Evolutionary conservation across 2,888 invertebrate species (phyloP), one percentile per base, ranked within the genome.

Genomic region (Drosophila setosimentum): DNA sequence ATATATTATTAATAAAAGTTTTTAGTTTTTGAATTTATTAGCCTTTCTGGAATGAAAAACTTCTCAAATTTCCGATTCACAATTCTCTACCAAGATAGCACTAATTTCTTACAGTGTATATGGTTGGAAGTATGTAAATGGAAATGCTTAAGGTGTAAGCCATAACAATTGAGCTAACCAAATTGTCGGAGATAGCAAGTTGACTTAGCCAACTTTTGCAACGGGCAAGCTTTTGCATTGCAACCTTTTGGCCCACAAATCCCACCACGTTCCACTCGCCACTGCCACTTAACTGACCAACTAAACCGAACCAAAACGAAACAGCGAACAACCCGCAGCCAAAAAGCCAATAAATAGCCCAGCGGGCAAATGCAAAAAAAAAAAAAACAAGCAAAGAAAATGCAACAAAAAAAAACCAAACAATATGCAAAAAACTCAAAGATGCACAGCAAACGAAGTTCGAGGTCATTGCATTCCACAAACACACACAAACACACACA

Each of bases 381-480:
- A 24, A 13, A 72, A 80, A 55, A 29, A 35, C 11, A 24, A 13
- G 68, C 32, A 21, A 30, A 29, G 4, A 30, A 10, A 29, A n/a
- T 11, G 40, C 40, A 16, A 24, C 16, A 69, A 55, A n/a, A 53
- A 32, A 13, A 32, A 16, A n/a, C n/a, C n/a, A 35, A 35, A 78
- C 62, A 63, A 68, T 80, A 75, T 71, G 58, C 63, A 73, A 70
- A 75, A 72, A 65, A 73, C 79, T 78, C 70, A 73, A 79, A 81
- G 82, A 82, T 82, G 83, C 82, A 82, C 79, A 81, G 82, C 62
- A 73, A 80, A 80, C 78, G 78, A 90, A 90, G 90, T 90, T 90
- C 90, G 90, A 90, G 90, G 90, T 90, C 90, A 90, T 87, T 90
- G 90, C 87, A 90, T 88, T 78, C 72, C 80, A 69, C 71, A 76